Conservation (phyloP, 2,888 invertebrate genomes). For the Orgyia antiqua region DNA sequence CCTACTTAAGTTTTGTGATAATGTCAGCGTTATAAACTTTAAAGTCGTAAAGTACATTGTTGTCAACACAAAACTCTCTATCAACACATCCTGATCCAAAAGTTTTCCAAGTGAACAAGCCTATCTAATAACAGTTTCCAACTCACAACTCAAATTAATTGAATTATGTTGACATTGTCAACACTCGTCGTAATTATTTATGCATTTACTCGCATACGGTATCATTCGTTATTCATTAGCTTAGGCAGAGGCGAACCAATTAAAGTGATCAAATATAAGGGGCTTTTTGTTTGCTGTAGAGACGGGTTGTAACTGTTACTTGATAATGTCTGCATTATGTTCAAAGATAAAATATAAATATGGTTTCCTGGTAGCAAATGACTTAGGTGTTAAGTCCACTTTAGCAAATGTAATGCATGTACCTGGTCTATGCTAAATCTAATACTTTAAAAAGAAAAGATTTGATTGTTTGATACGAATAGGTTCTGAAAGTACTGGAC, state of each 20-base stretch:
- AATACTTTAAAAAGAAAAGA: too few relatives aligned
- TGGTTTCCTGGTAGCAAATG: too few relatives aligned
- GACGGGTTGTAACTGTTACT: slow-evolving; percentile 15
- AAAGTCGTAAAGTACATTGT: background rate
- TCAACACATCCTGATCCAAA: slow-evolving; percentile 1
- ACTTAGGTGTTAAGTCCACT: too few relatives aligned
- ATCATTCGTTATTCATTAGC: slow-evolving; percentile 47
- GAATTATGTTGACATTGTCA: slow-evolving; percentile 54
- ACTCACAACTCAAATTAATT: slow-evolving; percentile 41
- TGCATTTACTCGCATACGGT: slow-evolving; percentile 39
- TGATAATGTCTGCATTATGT: too few relatives aligned
- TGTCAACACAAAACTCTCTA: slow-evolving; percentile 1
- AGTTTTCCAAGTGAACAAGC: slow-evolving; percentile 25
- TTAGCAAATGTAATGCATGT: too few relatives aligned
- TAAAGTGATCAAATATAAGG: slow-evolving; percentile 49
- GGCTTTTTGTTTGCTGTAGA: slow-evolving; percentile 20
- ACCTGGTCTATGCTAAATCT: too few relatives aligned
- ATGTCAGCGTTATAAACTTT: slow-evolving; percentile 11
- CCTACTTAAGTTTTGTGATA: slow-evolving; percentile 7
- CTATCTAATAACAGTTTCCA: slow-evolving; percentile 24
- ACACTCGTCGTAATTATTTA: slow-evolving; percentile 53
- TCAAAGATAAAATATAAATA: too few relatives aligned
- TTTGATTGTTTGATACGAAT: too few relatives aligned
- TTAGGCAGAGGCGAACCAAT: slow-evolving; percentile 43
- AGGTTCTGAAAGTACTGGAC: too few relatives aligned